A percentile compares a stretch with the other conserved stretches of the same genome.
phyloP scores from a whole-genome alignment of 2,888 invertebrate genomes.

The Torymus texanus region DNA sequence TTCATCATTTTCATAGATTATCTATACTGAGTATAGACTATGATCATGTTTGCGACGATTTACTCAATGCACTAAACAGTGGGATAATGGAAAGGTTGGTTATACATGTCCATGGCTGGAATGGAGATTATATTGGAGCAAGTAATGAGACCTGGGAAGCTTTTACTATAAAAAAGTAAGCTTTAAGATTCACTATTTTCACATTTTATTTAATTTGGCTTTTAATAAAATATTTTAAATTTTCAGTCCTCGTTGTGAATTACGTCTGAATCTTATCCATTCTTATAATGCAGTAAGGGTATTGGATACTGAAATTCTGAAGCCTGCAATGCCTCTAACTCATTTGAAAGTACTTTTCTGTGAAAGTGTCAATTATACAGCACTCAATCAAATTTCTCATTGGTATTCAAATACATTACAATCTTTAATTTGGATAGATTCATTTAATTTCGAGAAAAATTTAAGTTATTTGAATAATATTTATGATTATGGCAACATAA shows the following conservation, averaged over 20 bases:
- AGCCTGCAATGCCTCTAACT: constrained; percentile 83
- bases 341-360: constrained; percentile 86
- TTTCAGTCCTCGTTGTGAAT: constrained; percentile 77
- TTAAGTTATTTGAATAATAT: constrained; percentile 60
- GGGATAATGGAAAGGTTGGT: constrained; percentile 78
- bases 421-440: constrained; percentile 81
- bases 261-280: constrained; percentile 81
- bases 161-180: constrained; percentile 77
- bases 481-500: constrained; percentile 61
- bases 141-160: constrained; percentile 81
- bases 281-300: constrained; percentile 82
- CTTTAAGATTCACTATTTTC: constrained; percentile 20
- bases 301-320: constrained; percentile 80
- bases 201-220: not conserved
- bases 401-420: constrained; percentile 77
- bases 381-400: constrained; percentile 77
- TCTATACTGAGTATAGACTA: constrained; percentile 77
- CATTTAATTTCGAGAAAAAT: constrained; percentile 67
- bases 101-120: constrained; percentile 83
- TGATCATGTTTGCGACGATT: constrained; percentile 77
- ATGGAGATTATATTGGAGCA: constrained; percentile 81
- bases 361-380: constrained; percentile 78
- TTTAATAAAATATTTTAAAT: constrained; percentile 9
- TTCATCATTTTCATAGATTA: constrained; percentile 77
- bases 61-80: constrained; percentile 75